A percentile compares a stretch with the other conserved stretches of the same genome.
phyloP scores from a whole-genome alignment of 2,888 invertebrate genomes.

The Cylloceria caligata region DNA sequence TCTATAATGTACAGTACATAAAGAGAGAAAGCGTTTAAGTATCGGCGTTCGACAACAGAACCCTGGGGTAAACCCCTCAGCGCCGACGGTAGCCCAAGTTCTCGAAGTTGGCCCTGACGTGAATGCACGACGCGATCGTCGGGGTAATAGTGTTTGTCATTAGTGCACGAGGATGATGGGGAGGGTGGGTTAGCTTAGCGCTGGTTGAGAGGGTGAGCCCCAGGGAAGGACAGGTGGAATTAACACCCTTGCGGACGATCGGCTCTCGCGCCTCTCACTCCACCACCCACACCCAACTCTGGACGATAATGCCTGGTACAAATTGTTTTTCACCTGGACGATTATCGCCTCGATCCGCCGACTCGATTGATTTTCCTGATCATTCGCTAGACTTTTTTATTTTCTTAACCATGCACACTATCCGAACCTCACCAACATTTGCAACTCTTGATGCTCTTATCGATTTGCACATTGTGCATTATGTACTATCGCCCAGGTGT shows the following conservation, averaged over 20 bases:
- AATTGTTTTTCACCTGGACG: constrained; percentile 58
- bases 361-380: constrained; percentile 32
- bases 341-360: constrained; percentile 57
- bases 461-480: constrained; percentile 47
- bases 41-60: constrained; percentile 73
- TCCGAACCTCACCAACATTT: neutral
- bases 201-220: constrained; percentile 71
- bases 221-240: constrained; percentile 79
- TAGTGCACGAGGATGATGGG: constrained; percentile 73
- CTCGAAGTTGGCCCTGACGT: constrained; percentile 70
- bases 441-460: constrained; percentile 27
- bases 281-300: neutral
- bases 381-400: constrained; percentile 19
- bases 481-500: constrained; percentile 29
- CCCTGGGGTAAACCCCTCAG: constrained; percentile 43
- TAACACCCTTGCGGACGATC: constrained; percentile 74
- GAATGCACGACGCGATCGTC: constrained; percentile 71
- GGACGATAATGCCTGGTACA: constrained; percentile 36
- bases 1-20: constrained; percentile 22
- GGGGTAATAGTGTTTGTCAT: constrained; percentile 79
- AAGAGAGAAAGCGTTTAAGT: constrained; percentile 69
- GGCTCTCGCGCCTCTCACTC: constrained; percentile 13
- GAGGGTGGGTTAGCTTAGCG: constrained; percentile 74
- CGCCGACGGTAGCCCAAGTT: constrained; percentile 44
- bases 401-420: constrained; percentile 24